Evolutionary conservation across 2,888 invertebrate species (phyloP).

Genomic region (Masnerella sp.): DNA sequence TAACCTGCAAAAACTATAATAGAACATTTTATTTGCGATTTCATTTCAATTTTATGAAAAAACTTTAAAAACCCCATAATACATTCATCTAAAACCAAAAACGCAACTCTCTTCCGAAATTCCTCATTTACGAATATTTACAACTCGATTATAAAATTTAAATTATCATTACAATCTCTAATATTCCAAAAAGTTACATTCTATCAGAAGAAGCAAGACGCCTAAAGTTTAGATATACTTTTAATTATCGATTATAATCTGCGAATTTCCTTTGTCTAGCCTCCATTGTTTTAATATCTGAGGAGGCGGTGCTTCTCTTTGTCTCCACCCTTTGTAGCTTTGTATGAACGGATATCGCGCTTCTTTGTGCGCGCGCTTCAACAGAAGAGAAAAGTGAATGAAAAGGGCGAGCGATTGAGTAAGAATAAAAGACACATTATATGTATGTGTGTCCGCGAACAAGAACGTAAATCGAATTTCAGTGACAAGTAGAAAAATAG

Average conservation of each 20-base stretch:
- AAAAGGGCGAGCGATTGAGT: slow-evolving; percentile 42
- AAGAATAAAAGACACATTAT: slow-evolving; percentile 53
- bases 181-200: neutral
- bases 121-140: too few species aligned
- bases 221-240: slow-evolving; percentile 34
- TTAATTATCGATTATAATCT: slow-evolving; percentile 72
- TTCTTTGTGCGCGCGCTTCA: slow-evolving; percentile 67
- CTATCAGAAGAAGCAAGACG: neutral
- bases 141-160: too few species aligned
- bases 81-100: too few species aligned
- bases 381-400: slow-evolving; percentile 50
- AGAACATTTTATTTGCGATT: too few species aligned
- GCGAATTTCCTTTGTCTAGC: slow-evolving; percentile 72
- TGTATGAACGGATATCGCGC: slow-evolving; percentile 72
- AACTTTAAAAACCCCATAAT: too few species aligned
- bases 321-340: slow-evolving; percentile 77
- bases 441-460: slow-evolving; percentile 12
- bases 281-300: slow-evolving; percentile 77
- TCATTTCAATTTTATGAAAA: too few species aligned
- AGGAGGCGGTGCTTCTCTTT: slow-evolving; percentile 77
- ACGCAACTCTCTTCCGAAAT: too few species aligned
- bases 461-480: slow-evolving; percentile 27
- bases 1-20: too few species aligned
- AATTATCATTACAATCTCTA: too few species aligned
- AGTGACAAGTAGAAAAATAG: slow-evolving; percentile 12